Evolutionary conservation across 2,797 vertebrate genomes (phyloP).

Genomic region (Clarias fuscus): DNA sequence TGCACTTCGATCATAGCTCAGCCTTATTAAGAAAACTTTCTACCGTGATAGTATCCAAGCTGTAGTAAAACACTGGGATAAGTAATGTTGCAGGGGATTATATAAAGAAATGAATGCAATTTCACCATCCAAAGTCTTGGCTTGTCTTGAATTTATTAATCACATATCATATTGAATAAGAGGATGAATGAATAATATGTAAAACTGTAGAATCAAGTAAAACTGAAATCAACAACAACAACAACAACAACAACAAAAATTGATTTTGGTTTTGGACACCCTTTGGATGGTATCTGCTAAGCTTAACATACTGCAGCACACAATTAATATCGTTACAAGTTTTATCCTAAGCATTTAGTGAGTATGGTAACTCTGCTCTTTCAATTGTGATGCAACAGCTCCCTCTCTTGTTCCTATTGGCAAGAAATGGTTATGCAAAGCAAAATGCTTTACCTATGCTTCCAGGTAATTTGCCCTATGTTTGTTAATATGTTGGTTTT

Average conservation of each 20-base stretch:
- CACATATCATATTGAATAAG: background rate
- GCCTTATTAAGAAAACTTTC: too few species aligned
- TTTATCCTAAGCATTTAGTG: background rate
- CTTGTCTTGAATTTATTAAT: background rate
- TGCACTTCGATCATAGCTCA: too few species aligned
- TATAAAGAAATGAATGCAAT: too few species aligned
- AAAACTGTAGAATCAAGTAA: background rate
- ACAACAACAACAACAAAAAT: background rate
- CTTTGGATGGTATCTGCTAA: background rate
- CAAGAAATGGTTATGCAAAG: background rate
- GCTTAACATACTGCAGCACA: background rate
- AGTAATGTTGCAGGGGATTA: too few species aligned
- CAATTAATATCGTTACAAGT: background rate
- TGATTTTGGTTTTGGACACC: background rate
- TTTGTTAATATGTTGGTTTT: background rate
- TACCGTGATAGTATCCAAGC: too few species aligned
- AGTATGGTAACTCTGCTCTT: background rate
- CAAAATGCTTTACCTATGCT: background rate
- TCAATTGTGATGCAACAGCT: slow-evolving; percentile 21
- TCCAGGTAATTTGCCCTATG: background rate
- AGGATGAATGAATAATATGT: background rate
- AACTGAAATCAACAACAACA: background rate
- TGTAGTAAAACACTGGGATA: too few species aligned
- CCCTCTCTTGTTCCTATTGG: slow-evolving; percentile 41
- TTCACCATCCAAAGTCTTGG: too few species aligned